These are phyloP conservation scores for Metopolophium dirhodum DNA, from an alignment of 1,140 invertebrate genomes.

Conservation along the genomic window DNA sequence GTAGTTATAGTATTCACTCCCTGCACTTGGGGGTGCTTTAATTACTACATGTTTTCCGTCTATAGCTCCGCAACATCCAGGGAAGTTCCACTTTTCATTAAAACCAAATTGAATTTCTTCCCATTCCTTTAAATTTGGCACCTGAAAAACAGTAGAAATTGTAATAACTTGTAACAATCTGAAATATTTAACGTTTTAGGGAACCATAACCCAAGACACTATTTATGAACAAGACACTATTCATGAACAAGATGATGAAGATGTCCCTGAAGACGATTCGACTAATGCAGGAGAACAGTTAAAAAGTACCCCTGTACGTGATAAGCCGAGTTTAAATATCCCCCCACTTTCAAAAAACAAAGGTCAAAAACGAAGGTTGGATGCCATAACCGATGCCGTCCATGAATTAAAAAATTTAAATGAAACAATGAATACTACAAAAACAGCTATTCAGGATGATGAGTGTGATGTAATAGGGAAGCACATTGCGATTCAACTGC, in stretches of 20 bases:
- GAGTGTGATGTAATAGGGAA: constrained; percentile 32
- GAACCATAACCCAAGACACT: constrained; percentile 6
- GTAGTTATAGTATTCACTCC: constrained; percentile 65
- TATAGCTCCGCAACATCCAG: constrained; percentile 64
- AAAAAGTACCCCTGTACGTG: neutral
- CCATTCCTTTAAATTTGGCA: constrained; percentile 59
- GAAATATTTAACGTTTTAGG: neutral
- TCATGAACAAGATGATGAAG: constrained; percentile 22
- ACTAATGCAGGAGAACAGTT: neutral
- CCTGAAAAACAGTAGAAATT: constrained; percentile 58
- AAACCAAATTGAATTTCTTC: constrained; percentile 58
- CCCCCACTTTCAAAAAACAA: constrained; percentile 51
- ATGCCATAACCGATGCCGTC: constrained; percentile 6
- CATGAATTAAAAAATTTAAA: constrained; percentile 35
- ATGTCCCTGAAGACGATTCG: neutral
- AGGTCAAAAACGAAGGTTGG: constrained; percentile 20
- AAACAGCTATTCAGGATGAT: neutral
- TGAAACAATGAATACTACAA: constrained; percentile 3
- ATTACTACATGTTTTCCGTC: constrained; percentile 63
- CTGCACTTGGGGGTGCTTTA: constrained; percentile 61
- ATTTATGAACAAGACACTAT: constrained; percentile 42
- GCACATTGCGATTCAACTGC: constrained; percentile 15
- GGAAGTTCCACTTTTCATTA: constrained; percentile 64
- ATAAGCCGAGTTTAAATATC: neutral
- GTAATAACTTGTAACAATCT: neutral